These are phyloP conservation scores for Muscidifurax raptorellus DNA, from an alignment of 1,140 invertebrate species.

Conservation along the genomic window DNA sequence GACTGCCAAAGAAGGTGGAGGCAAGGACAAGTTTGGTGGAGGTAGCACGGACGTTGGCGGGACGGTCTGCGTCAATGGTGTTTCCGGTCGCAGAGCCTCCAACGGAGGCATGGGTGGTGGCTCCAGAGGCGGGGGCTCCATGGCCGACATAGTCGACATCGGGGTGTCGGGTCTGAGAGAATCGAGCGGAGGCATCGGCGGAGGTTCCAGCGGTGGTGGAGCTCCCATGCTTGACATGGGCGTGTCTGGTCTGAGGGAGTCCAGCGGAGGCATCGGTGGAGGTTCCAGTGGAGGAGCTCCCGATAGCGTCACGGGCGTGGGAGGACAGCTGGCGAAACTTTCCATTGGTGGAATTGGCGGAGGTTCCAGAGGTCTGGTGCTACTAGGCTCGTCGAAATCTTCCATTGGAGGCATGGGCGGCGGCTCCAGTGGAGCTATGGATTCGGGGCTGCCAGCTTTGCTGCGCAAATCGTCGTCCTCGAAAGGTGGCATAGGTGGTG, in stretches of 20 bases:
- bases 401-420: background rate
- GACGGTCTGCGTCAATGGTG: too few species aligned
- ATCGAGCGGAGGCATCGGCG: slow-evolving; percentile 24
- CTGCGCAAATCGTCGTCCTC: slow-evolving; percentile 57
- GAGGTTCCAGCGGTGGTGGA: slow-evolving; percentile 32
- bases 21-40: background rate
- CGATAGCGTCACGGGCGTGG: background rate
- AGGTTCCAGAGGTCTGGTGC: background rate
- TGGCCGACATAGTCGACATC: background rate
- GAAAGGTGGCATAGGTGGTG: slow-evolving; percentile 21
- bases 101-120: slow-evolving; percentile 39
- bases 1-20: background rate
- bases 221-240: background rate
- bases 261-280: slow-evolving; percentile 17
- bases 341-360: slow-evolving; percentile 26
- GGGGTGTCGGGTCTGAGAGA: background rate
- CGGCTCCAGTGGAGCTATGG: background rate
- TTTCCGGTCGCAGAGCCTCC: background rate
- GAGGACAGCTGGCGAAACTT: background rate
- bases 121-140: slow-evolving; percentile 21
- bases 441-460: slow-evolving; percentile 28
- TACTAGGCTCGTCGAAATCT: background rate
- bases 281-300: slow-evolving; percentile 24
- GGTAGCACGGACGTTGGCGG: background rate
- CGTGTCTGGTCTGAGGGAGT: slow-evolving; percentile 2